Base-by-base conservation (phyloP, 2,888 invertebrate species). In the Heliconius erato region DNA sequence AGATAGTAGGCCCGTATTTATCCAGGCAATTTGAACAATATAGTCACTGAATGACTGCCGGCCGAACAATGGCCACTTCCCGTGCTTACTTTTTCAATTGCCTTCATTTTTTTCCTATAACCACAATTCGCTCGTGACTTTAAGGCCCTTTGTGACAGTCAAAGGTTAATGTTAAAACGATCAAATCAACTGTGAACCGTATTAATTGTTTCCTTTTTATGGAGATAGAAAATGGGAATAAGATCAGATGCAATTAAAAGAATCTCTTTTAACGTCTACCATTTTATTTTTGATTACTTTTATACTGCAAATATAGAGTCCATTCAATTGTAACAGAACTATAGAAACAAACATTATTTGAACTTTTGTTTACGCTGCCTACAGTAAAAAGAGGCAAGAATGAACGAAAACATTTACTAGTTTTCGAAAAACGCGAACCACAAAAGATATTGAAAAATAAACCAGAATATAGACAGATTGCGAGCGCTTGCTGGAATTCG, bases 161-260 rank as follows among this genome's bases (percentile, higher is more conserved):
- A 87, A 88, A 88, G 89, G 88, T 89, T 88, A 87, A 88, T 86
- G 86, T 85, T 89, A 86, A 88, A 89, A 90, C 89, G 89, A 88
- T 91, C 87, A 89, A 88, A 89, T 89, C 90, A 90, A 89, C 89
- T 89, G 89, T 89, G 90, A 90, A 89, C 89, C 90, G 91, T 89
- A 90, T 91, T 92, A 92, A 93, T 92, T 92, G 90, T 91, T 92
- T 92, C 91, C 90, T 89, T 89, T 89, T 85, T 44, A 87, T 85
- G 81, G 81, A 78, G 63, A 80, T 80, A 77, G 72, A 54, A 54
- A 54, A 65, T 49, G 72, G n/a, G 23, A 35, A 40, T 35, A 54
- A 69, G 69, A 76, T 68, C 59, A 69, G 68, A 26, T 63, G 63
- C 72, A 72, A 74, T 74, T 82, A 68, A 63, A 54, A 63, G 49